These are phyloP conservation scores for Montipora foliosa DNA, from an alignment of 64 coral and sea anemone genomes.

Conservation along the genomic window DNA sequence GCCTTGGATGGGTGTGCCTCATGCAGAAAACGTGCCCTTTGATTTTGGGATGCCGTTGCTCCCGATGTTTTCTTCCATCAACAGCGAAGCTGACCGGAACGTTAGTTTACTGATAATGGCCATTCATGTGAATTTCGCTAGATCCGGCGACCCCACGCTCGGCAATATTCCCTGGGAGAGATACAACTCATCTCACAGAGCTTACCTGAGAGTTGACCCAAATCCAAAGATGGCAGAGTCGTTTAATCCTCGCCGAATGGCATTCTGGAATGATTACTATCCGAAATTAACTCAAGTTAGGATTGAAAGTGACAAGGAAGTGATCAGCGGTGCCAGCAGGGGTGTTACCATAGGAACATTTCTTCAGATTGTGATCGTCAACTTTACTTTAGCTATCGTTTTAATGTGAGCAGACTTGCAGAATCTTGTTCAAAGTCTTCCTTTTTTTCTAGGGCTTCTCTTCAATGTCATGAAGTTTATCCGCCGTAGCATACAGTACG, in stretches of 20 bases:
- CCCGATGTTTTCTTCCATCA: conserved; percentile 22
- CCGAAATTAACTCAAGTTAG: conserved; percentile 25
- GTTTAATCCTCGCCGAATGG: conserved; percentile 38
- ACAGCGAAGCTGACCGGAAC: conserved; percentile 59
- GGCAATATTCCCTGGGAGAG: conserved; percentile 18
- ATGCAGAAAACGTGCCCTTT: conserved; percentile 62
- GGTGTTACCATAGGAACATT: not conserved
- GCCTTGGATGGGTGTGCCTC: conserved; percentile 46
- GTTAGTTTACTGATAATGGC: conserved; percentile 66
- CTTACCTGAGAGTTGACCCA: conserved; percentile 32
- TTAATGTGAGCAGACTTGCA: not conserved
- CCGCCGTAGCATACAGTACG: no score
- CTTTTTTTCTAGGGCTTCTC: no score
- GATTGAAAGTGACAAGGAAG: not conserved
- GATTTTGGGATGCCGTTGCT: conserved; percentile 60
- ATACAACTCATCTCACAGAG: conserved; percentile 28
- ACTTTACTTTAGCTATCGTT: not conserved
- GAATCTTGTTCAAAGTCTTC: not conserved
- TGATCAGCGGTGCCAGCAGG: not conserved
- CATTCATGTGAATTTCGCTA: conserved; percentile 73
- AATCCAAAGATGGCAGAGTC: conserved; percentile 29
- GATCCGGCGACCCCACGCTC: conserved; percentile 55
- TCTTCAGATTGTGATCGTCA: not conserved
- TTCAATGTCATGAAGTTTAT: no score
- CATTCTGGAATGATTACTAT: conserved; percentile 85